These are phyloP conservation scores for Ectropis crepuscularia DNA, from an alignment of 2,888 invertebrate genomes.

Conservation along the genomic window DNA sequence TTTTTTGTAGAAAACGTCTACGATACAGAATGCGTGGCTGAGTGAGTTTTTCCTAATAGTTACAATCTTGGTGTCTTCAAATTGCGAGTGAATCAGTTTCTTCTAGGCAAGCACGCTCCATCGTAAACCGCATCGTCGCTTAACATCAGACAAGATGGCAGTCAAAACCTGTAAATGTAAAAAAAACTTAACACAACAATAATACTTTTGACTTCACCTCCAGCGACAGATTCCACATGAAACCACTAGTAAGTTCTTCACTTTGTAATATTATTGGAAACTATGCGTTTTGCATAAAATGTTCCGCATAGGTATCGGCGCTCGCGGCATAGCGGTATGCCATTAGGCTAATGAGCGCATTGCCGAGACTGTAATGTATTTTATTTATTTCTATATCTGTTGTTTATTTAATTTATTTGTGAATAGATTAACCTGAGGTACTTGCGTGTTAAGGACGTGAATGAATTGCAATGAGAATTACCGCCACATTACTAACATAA, in stretches of 20 bases:
- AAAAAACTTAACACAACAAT: too few species aligned
- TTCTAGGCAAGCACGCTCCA: too few species aligned
- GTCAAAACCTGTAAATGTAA: too few species aligned
- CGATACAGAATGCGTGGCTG: too few species aligned
- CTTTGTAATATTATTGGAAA: not conserved
- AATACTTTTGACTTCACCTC: too few species aligned
- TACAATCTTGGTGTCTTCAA: too few species aligned
- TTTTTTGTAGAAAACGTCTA: too few species aligned
- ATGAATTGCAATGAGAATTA: not conserved
- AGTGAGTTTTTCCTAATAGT: too few species aligned
- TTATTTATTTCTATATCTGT: constrained; percentile 8
- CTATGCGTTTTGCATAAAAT: constrained; percentile 19
- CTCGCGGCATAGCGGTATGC: constrained; percentile 6
- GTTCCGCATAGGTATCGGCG: constrained; percentile 3
- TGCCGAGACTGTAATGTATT: constrained; percentile 3
- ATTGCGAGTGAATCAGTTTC: too few species aligned
- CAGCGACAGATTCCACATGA: not conserved
- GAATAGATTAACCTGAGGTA: not conserved
- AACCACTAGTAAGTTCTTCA: not conserved
- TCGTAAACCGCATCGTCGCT: too few species aligned
- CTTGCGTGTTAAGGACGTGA: not conserved
- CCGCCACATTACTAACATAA: not conserved
- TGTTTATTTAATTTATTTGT: constrained; percentile 11
- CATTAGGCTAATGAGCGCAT: constrained; percentile 22
- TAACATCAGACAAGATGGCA: too few species aligned